phyloP scores from a whole-genome alignment of 2,888 invertebrate genomes.

The Epistrophella euchroma region DNA sequence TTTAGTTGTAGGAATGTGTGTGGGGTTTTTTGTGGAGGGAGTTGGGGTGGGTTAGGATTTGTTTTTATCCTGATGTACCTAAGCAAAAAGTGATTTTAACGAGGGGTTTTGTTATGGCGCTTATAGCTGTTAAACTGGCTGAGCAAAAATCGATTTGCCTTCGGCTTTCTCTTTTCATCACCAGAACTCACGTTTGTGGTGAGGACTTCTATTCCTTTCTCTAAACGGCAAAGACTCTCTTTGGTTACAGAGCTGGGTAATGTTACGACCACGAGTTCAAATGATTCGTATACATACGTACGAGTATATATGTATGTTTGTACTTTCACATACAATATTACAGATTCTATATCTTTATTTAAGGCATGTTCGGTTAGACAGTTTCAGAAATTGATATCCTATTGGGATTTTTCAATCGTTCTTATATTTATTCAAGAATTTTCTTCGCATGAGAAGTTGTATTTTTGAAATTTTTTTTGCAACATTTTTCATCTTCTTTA shows the following conservation, averaged over 20 bases:
- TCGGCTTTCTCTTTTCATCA: conserved; percentile 22
- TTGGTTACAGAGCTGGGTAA: conserved; percentile 19
- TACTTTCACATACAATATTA: conserved; percentile 1
- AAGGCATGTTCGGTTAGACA: not conserved
- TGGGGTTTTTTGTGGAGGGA: too few species aligned
- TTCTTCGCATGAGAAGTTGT: not conserved
- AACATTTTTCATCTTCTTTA: not conserved
- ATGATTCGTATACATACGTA: not conserved
- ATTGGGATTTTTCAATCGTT: conserved; percentile 21
- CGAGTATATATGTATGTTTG: too few species aligned
- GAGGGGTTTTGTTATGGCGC: conserved; percentile 34
- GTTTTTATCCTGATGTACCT: conserved; percentile 9
- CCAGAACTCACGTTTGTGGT: conserved; percentile 23
- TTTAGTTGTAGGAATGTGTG: not conserved
- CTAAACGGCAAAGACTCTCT: not conserved
- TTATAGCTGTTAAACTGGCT: conserved; percentile 40
- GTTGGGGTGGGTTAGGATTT: not conserved
- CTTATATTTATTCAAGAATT: conserved; percentile 28
- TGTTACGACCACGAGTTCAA: conserved; percentile 22
- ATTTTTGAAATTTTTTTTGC: not conserved
- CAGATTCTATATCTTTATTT: not conserved
- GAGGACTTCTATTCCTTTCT: conserved; percentile 22
- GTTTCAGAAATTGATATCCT: not conserved
- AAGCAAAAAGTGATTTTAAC: conserved; percentile 36
- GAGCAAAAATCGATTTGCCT: conserved; percentile 41